Base-by-base conservation (phyloP, 2,888 invertebrate species). In the Liopterus haemorrhoidalis region DNA sequence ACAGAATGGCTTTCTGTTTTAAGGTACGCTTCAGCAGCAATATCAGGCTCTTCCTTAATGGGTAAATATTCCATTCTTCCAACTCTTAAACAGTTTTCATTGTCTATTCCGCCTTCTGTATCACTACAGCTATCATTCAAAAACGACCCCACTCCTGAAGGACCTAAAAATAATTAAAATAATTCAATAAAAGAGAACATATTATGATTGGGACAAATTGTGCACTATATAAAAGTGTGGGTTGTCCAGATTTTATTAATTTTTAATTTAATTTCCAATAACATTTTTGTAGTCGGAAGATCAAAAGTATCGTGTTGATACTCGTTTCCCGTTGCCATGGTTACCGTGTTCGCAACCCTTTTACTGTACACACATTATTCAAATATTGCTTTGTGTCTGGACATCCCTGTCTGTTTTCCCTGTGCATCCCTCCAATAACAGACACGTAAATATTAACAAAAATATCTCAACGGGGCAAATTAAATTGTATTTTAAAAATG, bases 101-200 rank as follows among this genome's bases (percentile, higher is more conserved):
- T 49, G 33, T 64, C 59, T 20, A 60, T 61, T 37, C 67, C 67
- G 5, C 62, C 59, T 54, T 70, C 71, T 5, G 69, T 70, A 55
- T 72, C 71, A 50, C 70, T 70, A 55, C 72, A 70, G 56, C 71
- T 71, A 58, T 73, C 72, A 52, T 71, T 71, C 54, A 71, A 63
- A 57, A 70, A 72, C 35, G 67, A 63, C 3, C 66, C 66, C 15
- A 69, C 65, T 28, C 63, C 54, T 36, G 57, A 62, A 6, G 71
- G 70, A 64, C 71, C 71, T 70, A 46, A 14, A 54, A 55, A 37
- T n/a, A 19, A 30, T 5, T 11, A 38, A 21, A 15, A 28, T 40
- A 21, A 9, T 45, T 22, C 31, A 15, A 37, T 12, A n/a, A 27
- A 35, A 32, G 22, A 24, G 6, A n/a, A 12, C 27, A 37, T 36